Percentiles rank a stretch among this genome's conserved stretches.
phyloP scores from a whole-genome alignment of 2,888 invertebrate genomes.

The Megalurothrips usitatus region DNA sequence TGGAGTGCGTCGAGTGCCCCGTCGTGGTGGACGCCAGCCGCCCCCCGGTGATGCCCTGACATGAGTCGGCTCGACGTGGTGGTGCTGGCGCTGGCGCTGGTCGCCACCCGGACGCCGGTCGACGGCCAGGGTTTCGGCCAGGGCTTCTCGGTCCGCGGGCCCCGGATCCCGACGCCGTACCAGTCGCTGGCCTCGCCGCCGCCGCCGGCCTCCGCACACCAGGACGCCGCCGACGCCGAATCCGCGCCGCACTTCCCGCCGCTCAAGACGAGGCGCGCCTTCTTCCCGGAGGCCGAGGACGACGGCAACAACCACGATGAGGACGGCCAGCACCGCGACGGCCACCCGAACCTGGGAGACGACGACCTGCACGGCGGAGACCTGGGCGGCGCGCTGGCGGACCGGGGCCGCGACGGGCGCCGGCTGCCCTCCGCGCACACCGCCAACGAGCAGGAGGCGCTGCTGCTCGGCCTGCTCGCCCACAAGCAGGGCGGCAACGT shows the following conservation, averaged over 20 bases:
- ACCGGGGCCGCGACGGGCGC: background rate
- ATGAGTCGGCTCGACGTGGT: background rate
- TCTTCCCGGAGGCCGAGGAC: conserved; percentile 2
- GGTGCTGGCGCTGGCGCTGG: conserved; percentile 14
- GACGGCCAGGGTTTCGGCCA: background rate
- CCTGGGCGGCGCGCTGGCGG: background rate
- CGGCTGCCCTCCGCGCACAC: background rate
- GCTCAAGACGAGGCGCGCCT: conserved; percentile 11
- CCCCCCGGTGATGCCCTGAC: background rate
- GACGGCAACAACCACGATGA: background rate
- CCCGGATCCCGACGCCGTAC: conserved; percentile 19
- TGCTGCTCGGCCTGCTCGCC: conserved; percentile 67
- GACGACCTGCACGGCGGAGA: background rate
- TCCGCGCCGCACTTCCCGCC: background rate
- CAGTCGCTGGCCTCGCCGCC: background rate
- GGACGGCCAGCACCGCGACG: background rate
- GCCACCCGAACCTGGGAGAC: background rate
- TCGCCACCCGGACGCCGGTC: background rate
- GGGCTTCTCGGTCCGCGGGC: background rate
- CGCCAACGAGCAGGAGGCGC: conserved; percentile 60
- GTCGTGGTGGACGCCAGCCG: background rate
- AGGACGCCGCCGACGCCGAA: background rate
- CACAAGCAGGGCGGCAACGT: conserved; percentile 47
- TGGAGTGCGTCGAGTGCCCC: too few relatives aligned
- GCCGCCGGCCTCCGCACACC: background rate